These are phyloP conservation scores for Scomber colias DNA, from an alignment of 2,113 vertebrate species.

Conservation along the genomic window DNA sequence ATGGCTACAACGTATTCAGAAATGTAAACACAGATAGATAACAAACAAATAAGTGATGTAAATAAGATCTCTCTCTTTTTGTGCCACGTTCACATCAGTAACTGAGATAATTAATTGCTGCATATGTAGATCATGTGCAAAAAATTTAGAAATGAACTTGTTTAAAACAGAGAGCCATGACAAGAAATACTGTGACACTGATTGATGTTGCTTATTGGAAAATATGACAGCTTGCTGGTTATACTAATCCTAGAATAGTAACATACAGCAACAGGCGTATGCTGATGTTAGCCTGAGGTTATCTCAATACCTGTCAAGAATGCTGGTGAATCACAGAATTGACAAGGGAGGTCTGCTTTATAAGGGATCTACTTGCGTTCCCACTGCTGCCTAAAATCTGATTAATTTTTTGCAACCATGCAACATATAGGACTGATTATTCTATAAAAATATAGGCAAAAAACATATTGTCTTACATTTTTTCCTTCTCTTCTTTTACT, in stretches of 20 bases:
- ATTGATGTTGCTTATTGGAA: constrained; percentile 58
- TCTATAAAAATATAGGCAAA: not conserved
- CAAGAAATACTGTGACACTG: constrained; percentile 29
- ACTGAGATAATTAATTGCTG: constrained; percentile 53
- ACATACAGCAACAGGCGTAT: constrained; percentile 43
- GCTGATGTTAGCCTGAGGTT: constrained; percentile 68
- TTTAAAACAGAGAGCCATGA: constrained; percentile 12
- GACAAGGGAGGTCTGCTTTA: constrained; percentile 55
- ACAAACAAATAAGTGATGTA: not conserved
- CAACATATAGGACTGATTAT: constrained; percentile 20
- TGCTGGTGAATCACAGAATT: constrained; percentile 40
- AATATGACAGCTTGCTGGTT: constrained; percentile 67
- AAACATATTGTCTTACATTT: not conserved
- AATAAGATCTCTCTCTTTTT: constrained; percentile 12
- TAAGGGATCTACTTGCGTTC: constrained; percentile 31
- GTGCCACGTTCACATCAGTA: constrained; percentile 6
- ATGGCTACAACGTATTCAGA: constrained; percentile 30
- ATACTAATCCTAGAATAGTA: constrained; percentile 51
- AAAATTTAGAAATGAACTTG: constrained; percentile 40
- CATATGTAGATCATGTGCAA: constrained; percentile 17
- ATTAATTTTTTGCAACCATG: constrained; percentile 19
- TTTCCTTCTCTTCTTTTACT: constrained; percentile 8
- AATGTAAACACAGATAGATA: constrained; percentile 43
- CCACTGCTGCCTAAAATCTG: constrained; percentile 23
- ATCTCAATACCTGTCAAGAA: constrained; percentile 68